Evolutionary conservation across 2,113 vertebrate species (phyloP).

Genomic region (Odobenus rosmarus): DNA sequence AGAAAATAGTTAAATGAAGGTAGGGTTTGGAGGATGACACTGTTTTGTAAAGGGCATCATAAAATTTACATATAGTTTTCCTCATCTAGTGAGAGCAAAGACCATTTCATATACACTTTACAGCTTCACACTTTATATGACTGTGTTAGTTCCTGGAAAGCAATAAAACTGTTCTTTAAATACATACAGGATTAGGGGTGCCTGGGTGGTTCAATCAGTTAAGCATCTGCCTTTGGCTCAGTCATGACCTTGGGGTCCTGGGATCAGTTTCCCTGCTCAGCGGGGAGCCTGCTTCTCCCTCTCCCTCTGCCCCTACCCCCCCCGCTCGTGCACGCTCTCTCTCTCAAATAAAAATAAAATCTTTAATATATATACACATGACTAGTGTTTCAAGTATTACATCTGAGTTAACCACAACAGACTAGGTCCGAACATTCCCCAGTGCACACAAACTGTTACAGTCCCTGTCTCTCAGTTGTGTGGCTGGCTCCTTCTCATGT

Average conservation of each 20-base stretch:
- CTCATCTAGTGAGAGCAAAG: not conserved
- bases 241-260: not conserved
- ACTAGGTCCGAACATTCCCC: not conserved
- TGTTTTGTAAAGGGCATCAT: not conserved
- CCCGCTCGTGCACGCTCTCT: not conserved
- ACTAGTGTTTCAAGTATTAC: not conserved
- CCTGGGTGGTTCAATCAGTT: not conserved
- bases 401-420: not conserved
- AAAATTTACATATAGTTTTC: not conserved
- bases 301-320: not conserved
- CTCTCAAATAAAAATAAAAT: not conserved
- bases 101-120: not conserved
- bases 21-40: not conserved
- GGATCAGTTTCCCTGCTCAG: not conserved
- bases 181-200: not conserved
- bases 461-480: not conserved
- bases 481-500: not conserved
- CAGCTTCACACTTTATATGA: not conserved
- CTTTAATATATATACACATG: no score
- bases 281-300: not conserved
- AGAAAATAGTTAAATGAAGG: not conserved
- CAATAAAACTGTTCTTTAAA: not conserved
- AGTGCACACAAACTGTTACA: not conserved
- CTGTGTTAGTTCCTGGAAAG: not conserved
- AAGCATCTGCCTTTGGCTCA: not conserved